Evolutionary conservation across 2,888 invertebrate species (phyloP).

Genomic region (Tanaodytes sp.): DNA sequence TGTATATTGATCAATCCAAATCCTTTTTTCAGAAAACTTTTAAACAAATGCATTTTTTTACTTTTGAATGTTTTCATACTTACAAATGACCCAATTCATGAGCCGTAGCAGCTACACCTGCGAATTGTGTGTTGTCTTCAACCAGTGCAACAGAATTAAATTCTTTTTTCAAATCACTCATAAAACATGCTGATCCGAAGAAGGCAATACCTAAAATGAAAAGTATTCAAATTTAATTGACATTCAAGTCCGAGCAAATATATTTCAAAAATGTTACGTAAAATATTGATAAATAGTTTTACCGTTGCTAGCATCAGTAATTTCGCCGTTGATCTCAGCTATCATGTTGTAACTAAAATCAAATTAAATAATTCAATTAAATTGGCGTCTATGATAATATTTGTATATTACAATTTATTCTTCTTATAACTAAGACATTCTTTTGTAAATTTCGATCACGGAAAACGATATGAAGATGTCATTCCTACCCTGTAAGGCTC

Average conservation of each 20-base stretch:
- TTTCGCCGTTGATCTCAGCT: background rate
- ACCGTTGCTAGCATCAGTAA: too few species aligned
- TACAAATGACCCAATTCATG: slow-evolving; percentile 4
- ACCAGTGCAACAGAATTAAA: background rate
- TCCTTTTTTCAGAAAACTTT: too few species aligned
- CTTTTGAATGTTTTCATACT: background rate
- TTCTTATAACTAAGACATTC: too few species aligned
- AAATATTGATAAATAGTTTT: too few species aligned
- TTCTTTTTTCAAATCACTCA: background rate
- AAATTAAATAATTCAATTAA: too few species aligned
- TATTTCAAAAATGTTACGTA: too few species aligned
- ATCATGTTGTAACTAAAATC: too few species aligned
- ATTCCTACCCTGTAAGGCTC: slow-evolving; percentile 12
- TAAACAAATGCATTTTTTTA: background rate
- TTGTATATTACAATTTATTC: too few species aligned
- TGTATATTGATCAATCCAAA: too few species aligned
- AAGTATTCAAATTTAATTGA: background rate
- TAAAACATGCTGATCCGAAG: background rate
- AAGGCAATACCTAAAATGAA: background rate
- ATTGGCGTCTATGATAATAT: too few species aligned
- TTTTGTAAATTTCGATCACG: too few species aligned
- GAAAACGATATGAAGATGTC: background rate
- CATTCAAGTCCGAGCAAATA: too few species aligned
- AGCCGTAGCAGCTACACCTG: background rate
- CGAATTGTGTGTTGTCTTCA: background rate